phyloP scores from a whole-genome alignment of 2,888 invertebrate genomes.

The Tachina lurida region DNA sequence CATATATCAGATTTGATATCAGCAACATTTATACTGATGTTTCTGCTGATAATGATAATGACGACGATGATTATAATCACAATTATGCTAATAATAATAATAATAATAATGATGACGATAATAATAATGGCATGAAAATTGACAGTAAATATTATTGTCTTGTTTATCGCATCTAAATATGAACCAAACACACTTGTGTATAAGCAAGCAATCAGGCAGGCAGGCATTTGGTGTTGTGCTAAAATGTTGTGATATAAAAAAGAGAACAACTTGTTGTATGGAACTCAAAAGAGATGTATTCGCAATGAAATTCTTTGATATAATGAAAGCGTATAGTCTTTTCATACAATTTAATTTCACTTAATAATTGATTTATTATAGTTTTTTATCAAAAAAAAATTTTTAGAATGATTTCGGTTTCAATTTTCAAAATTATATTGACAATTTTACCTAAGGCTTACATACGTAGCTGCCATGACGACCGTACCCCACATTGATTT shows the following conservation, averaged over 20 bases:
- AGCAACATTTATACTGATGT: conserved; percentile 36
- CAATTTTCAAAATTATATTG: too few species aligned
- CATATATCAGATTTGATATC: conserved; percentile 37
- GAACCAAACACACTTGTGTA: conserved; percentile 37
- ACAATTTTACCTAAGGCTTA: too few species aligned
- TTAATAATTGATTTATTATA: too few species aligned
- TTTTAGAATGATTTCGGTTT: too few species aligned
- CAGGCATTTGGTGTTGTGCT: conserved; percentile 5
- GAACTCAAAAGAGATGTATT: neutral
- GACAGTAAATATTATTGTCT: conserved; percentile 69
- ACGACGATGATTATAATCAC: conserved; percentile 64
- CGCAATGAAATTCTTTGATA: neutral
- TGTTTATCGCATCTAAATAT: conserved; percentile 65
- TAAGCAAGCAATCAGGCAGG: neutral
- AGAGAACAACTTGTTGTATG: conserved; percentile 19
- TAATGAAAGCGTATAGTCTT: too few species aligned
- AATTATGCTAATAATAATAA: conserved; percentile 71
- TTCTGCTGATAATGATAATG: conserved; percentile 47
- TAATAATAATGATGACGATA: conserved; percentile 53
- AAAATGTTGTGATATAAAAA: conserved; percentile 28
- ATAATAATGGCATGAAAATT: conserved; percentile 70
- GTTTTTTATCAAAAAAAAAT: too few species aligned
- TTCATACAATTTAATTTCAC: too few species aligned
- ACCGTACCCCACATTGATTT: too few species aligned
- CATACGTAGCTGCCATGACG: too few species aligned